These are phyloP conservation scores for Oncorhynchus nerka DNA, from an alignment of 2,113 vertebrate genomes.

Conservation along the genomic window DNA sequence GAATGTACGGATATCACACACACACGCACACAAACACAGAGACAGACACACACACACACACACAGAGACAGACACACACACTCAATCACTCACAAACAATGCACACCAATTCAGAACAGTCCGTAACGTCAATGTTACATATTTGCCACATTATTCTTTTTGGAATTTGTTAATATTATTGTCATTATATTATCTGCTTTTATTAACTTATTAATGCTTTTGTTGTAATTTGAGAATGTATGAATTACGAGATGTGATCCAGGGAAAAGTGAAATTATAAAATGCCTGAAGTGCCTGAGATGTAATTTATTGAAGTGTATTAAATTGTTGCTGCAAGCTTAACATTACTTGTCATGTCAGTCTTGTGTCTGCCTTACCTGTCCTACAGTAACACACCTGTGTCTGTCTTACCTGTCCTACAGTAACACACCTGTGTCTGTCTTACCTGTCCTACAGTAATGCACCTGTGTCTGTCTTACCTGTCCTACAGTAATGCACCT, in stretches of 20 bases:
- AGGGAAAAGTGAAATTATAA: not conserved
- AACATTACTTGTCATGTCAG: not conserved
- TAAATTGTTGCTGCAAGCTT: slow-evolving; percentile 30
- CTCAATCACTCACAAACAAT: not conserved
- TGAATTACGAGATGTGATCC: slow-evolving; percentile 13
- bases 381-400: slow-evolving; percentile 8
- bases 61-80: not conserved
- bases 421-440: too few relatives aligned
- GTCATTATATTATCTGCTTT: not conserved
- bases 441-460: too few relatives aligned
- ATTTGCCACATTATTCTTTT: not conserved
- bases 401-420: too few relatives aligned
- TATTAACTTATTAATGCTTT: slow-evolving; percentile 56
- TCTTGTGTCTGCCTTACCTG: not conserved
- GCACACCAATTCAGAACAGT: not conserved
- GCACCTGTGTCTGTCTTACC: too few relatives aligned
- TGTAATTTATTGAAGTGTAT: slow-evolving; percentile 22
- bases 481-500: too few relatives aligned
- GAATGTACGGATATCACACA: not conserved
- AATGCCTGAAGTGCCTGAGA: not conserved
- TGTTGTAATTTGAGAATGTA: slow-evolving; percentile 18
- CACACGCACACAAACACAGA: not conserved
- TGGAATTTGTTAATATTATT: not conserved
- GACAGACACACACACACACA: not conserved
- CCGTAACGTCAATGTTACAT: not conserved